Conservation (phyloP, 2,888 invertebrate species). For the Machimus rusticus region DNA sequence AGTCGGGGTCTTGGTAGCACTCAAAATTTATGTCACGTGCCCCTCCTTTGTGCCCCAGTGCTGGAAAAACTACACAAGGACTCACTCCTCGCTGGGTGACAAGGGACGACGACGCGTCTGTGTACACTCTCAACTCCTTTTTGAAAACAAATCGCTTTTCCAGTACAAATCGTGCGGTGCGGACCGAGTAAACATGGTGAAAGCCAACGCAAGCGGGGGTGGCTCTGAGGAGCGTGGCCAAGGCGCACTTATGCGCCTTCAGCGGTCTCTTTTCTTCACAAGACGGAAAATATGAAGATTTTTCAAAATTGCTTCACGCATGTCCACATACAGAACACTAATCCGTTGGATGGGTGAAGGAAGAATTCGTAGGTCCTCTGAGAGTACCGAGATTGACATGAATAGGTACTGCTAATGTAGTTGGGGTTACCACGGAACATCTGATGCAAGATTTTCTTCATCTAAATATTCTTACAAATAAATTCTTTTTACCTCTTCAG, state of each 20-base stretch:
- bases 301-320: conserved; percentile 17
- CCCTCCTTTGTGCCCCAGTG: conserved; percentile 33
- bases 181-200: conserved; percentile 36
- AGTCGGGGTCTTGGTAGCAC: neutral
- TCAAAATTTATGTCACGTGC: conserved; percentile 43
- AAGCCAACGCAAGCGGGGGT: conserved; percentile 20
- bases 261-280: neutral
- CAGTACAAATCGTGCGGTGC: conserved; percentile 2
- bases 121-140: conserved; percentile 3
- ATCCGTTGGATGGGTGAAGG: neutral
- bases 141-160: neutral
- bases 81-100: neutral
- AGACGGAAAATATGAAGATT: conserved; percentile 11
- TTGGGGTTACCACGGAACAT: neutral
- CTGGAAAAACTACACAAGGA: conserved; percentile 28
- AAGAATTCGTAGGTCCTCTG: neutral
- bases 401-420: neutral
- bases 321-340: neutral
- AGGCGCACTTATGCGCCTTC: neutral
- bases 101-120: neutral
- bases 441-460: no score
- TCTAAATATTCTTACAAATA: no score
- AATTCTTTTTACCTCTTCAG: no score
- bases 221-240: neutral
- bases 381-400: neutral